Percentiles rank a stretch among this genome's conserved stretches.
These are phyloP conservation scores for Pagrus major DNA, from an alignment of 2,113 vertebrate genomes.

Conservation along the genomic window DNA sequence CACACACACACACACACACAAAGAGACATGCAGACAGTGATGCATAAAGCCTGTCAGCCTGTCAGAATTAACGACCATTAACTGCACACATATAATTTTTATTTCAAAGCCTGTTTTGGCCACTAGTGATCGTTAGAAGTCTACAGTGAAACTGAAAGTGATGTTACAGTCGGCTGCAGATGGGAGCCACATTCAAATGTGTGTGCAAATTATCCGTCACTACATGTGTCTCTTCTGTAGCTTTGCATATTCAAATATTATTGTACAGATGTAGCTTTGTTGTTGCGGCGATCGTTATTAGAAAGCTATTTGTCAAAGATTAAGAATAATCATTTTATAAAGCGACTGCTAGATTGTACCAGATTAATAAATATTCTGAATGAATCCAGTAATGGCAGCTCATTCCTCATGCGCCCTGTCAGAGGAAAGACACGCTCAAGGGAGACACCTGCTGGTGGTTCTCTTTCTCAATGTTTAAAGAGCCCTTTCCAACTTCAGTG, in stretches of 20 bases:
- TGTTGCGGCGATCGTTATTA: background rate
- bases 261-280: background rate
- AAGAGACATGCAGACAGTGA: conserved; percentile 26
- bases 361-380: conserved; percentile 41
- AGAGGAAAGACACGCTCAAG: conserved; percentile 40
- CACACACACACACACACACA: conserved; percentile 13
- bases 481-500: background rate
- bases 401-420: background rate
- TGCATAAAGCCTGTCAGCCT: conserved; percentile 35
- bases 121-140: conserved; percentile 7
- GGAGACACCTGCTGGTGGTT: conserved; percentile 81
- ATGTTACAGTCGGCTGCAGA: conserved; percentile 14
- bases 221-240: conserved; percentile 15
- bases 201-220: conserved; percentile 37
- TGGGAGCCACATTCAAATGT: conserved; percentile 39
- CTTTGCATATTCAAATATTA: conserved; percentile 71
- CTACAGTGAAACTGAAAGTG: conserved; percentile 35
- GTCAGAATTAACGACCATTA: conserved; percentile 30
- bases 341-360: background rate
- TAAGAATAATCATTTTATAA: too few species aligned
- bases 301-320: background rate
- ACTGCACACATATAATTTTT: conserved; percentile 22
- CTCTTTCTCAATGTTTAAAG: background rate
- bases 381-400: conserved; percentile 35
- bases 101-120: conserved; percentile 17